Conservation (phyloP, 2,797 vertebrate genomes). For the Lindbergichthys nudifrons region DNA sequence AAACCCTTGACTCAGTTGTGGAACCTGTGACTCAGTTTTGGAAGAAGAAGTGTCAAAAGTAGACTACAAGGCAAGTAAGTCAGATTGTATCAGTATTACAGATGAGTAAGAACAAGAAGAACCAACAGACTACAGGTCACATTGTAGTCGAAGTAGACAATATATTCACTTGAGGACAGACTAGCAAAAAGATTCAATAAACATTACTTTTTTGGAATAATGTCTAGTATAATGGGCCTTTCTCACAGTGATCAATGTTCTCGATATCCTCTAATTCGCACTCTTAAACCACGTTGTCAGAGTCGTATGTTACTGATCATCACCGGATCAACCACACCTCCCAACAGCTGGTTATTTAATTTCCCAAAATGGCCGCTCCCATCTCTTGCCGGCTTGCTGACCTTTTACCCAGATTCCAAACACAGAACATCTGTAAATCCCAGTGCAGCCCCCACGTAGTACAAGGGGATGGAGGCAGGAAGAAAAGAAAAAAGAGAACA, state of each 20-base stretch:
- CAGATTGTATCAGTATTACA: background rate
- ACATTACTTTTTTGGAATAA: conserved; percentile 14
- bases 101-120: background rate
- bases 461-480: conserved; percentile 21
- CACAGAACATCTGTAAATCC: conserved; percentile 81
- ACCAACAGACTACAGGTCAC: background rate
- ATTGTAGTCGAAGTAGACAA: background rate
- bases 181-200: conserved; percentile 21
- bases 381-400: conserved; percentile 56
- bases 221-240: conserved; percentile 1
- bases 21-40: background rate
- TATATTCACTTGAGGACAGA: conserved; percentile 20
- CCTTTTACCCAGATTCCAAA: conserved; percentile 85
- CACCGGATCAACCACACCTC: conserved; percentile 45
- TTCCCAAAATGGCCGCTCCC: conserved; percentile 71
- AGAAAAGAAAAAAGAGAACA: background rate
- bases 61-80: background rate
- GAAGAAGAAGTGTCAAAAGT: background rate
- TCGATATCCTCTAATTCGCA: background rate
- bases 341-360: conserved; percentile 72
- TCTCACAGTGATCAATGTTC: conserved; percentile 5
- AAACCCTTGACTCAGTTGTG: background rate
- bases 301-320: conserved; percentile 26
- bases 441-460: conserved; percentile 43
- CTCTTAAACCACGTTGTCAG: background rate